Base-by-base conservation (phyloP, 2,797 vertebrate genomes). In the Odontamblyopus rebecca region DNA sequence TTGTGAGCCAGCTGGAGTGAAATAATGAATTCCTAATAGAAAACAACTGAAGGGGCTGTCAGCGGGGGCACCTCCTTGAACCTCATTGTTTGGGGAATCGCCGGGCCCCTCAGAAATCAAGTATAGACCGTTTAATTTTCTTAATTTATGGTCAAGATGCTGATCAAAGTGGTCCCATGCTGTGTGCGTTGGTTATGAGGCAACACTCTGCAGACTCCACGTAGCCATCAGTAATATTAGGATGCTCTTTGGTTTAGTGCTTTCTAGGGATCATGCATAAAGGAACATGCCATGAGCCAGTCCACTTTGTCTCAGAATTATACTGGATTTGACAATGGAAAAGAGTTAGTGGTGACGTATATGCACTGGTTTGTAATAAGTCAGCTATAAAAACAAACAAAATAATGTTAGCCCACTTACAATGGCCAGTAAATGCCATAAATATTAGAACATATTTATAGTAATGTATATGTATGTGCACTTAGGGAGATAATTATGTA, bases 11-110 rank as follows among this genome's bases (percentile, higher is more conserved):
- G 75, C 86, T 85, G 80, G 61, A 74, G 74, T 56, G 61, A 71
- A 86, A 82, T 86, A 80, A 91, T 85, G 69, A 82, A 88, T 83
- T 81, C 57, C 69, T 84, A 72, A 77, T 75, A 71, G 70, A 82
- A 87, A 86, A 82, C 72, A 54, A 82, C 51, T 74, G 44, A 80
- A 65, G 77, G 75, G 51, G 44, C 26, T 27, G 73, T 80, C 75
- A 88, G 65, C 72, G 70, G 59, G 54, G 65, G 70, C 74, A 66
- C 60, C 60, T 84, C 61, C 56, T 70, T 86, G 77, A 85, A 80
- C 70, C 59, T 70, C 11, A 59, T 57, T 71, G 29, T 75, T 78
- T 11, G 50, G 41, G 44, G 73, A 77, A 74, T 82, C 18, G 65
- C 75, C 53, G 72, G 44, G 66, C 67, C 72, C 59, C 23, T 54